These are phyloP conservation scores for Hemiprocne comata DNA, from an alignment of 2,113 vertebrate species.

Conservation along the genomic window DNA sequence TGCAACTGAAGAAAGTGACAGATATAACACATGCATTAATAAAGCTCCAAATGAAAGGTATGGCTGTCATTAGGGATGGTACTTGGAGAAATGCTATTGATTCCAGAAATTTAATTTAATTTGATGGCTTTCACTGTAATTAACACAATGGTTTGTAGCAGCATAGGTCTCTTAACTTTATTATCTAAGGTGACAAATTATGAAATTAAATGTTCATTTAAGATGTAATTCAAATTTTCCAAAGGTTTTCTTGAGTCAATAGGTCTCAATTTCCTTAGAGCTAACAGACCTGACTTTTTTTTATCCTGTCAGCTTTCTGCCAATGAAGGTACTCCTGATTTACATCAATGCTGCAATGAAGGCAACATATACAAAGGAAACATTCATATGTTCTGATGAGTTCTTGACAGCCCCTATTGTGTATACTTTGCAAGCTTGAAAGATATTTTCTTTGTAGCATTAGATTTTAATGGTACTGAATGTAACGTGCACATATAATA, in stretches of 20 bases:
- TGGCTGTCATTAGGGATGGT: constrained; percentile 69
- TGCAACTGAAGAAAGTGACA: constrained; percentile 65
- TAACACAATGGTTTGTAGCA: constrained; percentile 70
- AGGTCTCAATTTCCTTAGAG: constrained; percentile 48
- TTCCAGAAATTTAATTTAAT: constrained; percentile 78
- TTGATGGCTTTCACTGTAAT: constrained; percentile 78
- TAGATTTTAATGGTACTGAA: constrained; percentile 53
- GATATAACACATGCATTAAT: constrained; percentile 76
- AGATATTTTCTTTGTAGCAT: constrained; percentile 51
- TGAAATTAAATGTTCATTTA: constrained; percentile 76
- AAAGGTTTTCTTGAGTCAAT: constrained; percentile 63
- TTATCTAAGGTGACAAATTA: constrained; percentile 76
- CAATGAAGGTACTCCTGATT: neutral
- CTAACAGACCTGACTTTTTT: neutral
- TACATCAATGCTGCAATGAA: neutral
- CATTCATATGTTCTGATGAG: constrained; percentile 30
- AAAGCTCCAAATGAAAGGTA: constrained; percentile 59
- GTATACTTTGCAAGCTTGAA: constrained; percentile 43
- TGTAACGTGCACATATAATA: constrained; percentile 28
- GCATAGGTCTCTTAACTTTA: constrained; percentile 71
- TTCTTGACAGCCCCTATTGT: constrained; percentile 13
- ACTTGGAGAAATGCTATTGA: constrained; percentile 72
- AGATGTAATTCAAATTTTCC: constrained; percentile 66
- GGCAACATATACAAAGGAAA: constrained; percentile 6
- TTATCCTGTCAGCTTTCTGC: neutral